These are phyloP conservation scores for Drosophila triauraria DNA, from an alignment of 1,140 invertebrate genomes.

Conservation along the genomic window DNA sequence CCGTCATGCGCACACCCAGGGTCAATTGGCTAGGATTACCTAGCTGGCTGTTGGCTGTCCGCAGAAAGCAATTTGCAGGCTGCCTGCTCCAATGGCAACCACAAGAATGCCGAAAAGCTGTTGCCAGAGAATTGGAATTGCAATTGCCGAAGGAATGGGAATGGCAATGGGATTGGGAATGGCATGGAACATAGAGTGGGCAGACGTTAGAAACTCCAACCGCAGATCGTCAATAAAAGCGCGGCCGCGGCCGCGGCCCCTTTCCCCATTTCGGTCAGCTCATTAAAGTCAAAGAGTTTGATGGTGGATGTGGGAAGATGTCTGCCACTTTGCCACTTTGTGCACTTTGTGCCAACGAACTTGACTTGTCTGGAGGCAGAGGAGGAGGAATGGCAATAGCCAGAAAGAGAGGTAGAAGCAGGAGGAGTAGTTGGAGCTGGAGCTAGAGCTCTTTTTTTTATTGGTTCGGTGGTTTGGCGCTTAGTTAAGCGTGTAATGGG, in stretches of 20 bases:
- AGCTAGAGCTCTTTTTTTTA: slow-evolving; percentile 28
- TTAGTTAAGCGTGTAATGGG: slow-evolving; percentile 80
- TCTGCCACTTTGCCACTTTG: slow-evolving; percentile 19
- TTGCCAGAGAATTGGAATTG: slow-evolving; percentile 42
- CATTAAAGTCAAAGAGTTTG: slow-evolving; percentile 61
- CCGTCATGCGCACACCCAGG: slow-evolving; percentile 18
- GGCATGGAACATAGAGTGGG: slow-evolving; percentile 16
- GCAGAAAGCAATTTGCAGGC: slow-evolving; percentile 71
- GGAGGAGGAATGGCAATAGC: neutral
- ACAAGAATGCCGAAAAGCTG: slow-evolving; percentile 61
- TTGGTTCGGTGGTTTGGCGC: slow-evolving; percentile 65
- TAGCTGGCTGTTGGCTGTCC: slow-evolving; percentile 18
- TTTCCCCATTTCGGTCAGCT: slow-evolving; percentile 33
- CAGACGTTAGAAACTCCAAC: slow-evolving; percentile 66
- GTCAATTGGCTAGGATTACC: slow-evolving; percentile 40
- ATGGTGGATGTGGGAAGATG: slow-evolving; percentile 46
- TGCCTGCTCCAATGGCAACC: slow-evolving; percentile 55
- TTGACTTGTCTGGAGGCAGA: neutral
- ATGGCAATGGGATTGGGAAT: slow-evolving; percentile 30
- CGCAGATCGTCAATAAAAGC: slow-evolving; percentile 62
- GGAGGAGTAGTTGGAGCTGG: neutral
- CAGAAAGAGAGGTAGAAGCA: neutral
- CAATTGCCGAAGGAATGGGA: slow-evolving; percentile 20
- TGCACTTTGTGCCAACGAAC: slow-evolving; percentile 55
- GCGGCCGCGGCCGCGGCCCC: neutral